Base-by-base conservation (phyloP, 2,888 invertebrate genomes). In the Trissoscelio sp. region DNA sequence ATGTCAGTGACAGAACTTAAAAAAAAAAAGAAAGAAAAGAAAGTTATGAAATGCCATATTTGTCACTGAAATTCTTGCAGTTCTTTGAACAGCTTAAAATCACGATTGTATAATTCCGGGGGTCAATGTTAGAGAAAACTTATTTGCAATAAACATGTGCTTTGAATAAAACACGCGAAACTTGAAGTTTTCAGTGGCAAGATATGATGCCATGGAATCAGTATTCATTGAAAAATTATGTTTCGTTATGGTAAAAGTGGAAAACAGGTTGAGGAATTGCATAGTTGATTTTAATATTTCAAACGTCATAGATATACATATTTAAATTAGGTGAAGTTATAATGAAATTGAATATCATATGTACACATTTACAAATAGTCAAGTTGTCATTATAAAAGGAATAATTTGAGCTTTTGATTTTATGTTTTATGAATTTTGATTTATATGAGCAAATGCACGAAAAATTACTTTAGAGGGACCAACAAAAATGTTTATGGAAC, bases 11-110 rank as follows among this genome's bases (percentile, higher is more conserved):
- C 42, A 14, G 1, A 51, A 34, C 31, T 28, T 28, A 5, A 28
- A 28, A 28, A 3, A 3, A 28, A 6, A 5, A 28, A 28, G 4
- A 28, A 3, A 28, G 28, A 5, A 5, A 1, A 42, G 16, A 42
- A 16, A 42, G 0, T 24, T 46, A 18, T 6, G 28, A 51, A 34
- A 62, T 9, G 9, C 6, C 12, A 12, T 20, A 24, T 44, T 44
- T 34, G 20, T 46, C 16, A 24, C 48, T 79, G 85, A 79, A 83
- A 80, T 78, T 82, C 82, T 75, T 20, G 58, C 83, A 70, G 80
- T 83, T 84, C 57, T 58, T 81, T 84, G 69, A 69, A 83, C 83
- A 84, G 83, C 83, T 85, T 81, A 34, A 78, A 67, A 77, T 64
- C 42, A 66, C 79, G 80, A 83, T 74, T 70, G 69, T 78, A 57